Evolutionary conservation across 1,140 invertebrate genomes (phyloP), one percentile per base, ranked within the genome.

Genomic region (Heliconius himera): DNA sequence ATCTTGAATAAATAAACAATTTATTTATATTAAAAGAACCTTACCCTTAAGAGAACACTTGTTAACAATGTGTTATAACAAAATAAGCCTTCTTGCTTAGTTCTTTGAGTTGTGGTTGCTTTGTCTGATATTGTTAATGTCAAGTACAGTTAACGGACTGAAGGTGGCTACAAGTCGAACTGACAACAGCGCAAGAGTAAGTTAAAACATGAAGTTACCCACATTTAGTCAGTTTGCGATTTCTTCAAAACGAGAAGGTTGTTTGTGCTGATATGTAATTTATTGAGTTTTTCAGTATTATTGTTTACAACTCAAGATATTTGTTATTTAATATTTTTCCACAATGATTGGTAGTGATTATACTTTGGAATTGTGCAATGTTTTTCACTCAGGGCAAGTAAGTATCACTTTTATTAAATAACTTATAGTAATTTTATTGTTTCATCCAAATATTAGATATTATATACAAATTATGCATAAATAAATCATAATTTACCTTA

Each of bases 311-410:
- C 4, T 66, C 22, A 3, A 29, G 22, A 26, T 66, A 22, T 66
- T 26, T 56, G 26, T 51, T 41, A 20, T 49, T 66, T n/a, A 49
- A 36, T 60, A 56, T 60, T 56, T 29, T 66, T 29, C 20, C 29
- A 74, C 76, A 79, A 97, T 98, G 97, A 96, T 97, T 74, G 96
- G 96, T 33, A 97, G 96, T 84, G 98, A 98, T 88, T 98, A 98
- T 90, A 96, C 97, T 36, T 95, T 99, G 85, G 98, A 99, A 91
- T 95, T 99, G 76, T 96, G 96, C 79, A 98, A 98, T 92, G 97
- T 99, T 66, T 98, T 97, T 87, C 97, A 99, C 89, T 98, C 98
- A 38, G 97, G 97, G 79, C 97, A 98, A 95, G 97, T 97, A 95
- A 95, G 95, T 94, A 13, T 60, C 3, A 9, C 29, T 18, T 70